Percentiles rank a stretch among this genome's conserved stretches.
These are phyloP conservation scores for Calyptommatus sinebrachiatus DNA, from an alignment of 2,113 vertebrate species.

Conservation along the genomic window DNA sequence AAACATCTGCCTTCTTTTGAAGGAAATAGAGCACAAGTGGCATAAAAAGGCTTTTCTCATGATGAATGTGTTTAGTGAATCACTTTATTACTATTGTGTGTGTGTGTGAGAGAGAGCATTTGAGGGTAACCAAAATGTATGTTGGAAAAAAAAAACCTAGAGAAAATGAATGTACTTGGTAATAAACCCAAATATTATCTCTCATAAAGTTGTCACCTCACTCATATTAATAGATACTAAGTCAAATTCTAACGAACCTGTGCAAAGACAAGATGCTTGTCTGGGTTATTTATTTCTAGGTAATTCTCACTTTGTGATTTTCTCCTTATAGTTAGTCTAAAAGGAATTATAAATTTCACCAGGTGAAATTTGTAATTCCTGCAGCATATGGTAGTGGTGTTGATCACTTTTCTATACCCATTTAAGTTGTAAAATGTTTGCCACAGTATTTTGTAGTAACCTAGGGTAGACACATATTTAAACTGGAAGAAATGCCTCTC, in stretches of 20 bases:
- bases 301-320: neutral
- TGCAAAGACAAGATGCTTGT: no score
- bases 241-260: neutral
- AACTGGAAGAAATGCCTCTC: neutral
- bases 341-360: no score
- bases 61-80: neutral
- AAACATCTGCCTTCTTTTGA: slow-evolving; percentile 12
- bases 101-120: no score
- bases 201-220: neutral
- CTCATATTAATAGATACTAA: no score
- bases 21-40: slow-evolving; percentile 8
- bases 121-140: neutral
- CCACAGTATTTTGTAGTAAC: no score
- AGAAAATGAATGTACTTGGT: neutral
- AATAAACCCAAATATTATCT: neutral
- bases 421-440: no score
- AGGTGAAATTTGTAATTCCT: no score
- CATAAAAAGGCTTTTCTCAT: slow-evolving; percentile 2
- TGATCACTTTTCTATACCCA: no score
- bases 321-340: neutral
- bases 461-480: neutral
- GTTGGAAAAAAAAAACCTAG: neutral
- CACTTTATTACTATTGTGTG: neutral
- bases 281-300: no score
- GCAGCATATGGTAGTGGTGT: no score